These are phyloP conservation scores for Calameuta filiformis DNA, from an alignment of 2,888 invertebrate species.

Conservation along the genomic window DNA sequence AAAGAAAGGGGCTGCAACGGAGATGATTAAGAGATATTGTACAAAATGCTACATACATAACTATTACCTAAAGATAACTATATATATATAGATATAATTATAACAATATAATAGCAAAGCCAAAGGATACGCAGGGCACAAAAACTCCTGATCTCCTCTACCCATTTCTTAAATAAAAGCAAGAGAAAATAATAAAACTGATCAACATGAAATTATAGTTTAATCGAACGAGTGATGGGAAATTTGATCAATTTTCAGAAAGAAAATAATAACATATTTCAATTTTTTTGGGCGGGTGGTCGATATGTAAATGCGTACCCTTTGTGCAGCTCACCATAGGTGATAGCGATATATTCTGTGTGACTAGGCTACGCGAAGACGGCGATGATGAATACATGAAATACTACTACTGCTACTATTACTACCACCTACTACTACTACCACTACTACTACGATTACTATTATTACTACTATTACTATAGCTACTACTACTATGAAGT, in stretches of 20 bases:
- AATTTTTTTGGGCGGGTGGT: background rate
- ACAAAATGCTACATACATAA: conserved; percentile 33
- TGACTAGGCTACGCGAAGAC: conserved; percentile 17
- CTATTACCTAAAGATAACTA: conserved; percentile 20
- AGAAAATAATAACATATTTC: background rate
- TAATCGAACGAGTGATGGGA: background rate
- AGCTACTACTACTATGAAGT: background rate
- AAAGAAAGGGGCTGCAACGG: background rate
- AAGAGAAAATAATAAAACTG: background rate
- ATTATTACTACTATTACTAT: background rate
- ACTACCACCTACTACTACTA: background rate
- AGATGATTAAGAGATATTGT: conserved; percentile 15
- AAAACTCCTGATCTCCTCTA: background rate
- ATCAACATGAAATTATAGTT: background rate
- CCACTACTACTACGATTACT: background rate
- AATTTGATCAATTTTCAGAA: background rate
- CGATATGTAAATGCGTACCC: background rate
- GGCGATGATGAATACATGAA: conserved; percentile 13
- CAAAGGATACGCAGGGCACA: background rate
- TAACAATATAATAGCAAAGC: background rate
- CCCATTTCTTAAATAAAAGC: background rate
- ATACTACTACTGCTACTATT: conserved; percentile 18
- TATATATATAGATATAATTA: background rate
- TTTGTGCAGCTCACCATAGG: conserved; percentile 11
- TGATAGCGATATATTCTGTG: conserved; percentile 20